Evolutionary conservation across 2,797 vertebrate genomes (phyloP).

Genomic region (Leuciscus waleckii): DNA sequence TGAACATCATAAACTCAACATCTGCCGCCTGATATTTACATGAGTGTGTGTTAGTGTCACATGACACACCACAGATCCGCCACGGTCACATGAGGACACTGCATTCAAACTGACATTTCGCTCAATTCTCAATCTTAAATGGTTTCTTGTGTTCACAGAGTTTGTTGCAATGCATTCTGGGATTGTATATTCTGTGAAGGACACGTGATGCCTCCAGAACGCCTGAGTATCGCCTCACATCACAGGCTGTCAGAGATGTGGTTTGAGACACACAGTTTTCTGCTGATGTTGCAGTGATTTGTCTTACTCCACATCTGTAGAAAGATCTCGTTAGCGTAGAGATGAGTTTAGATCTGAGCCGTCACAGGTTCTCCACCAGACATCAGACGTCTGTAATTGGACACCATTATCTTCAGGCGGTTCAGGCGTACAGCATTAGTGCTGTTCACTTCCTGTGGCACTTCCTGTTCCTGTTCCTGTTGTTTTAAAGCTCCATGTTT

Average conservation of each 20-base stretch:
- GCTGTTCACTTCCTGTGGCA: neutral
- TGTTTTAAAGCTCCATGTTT: no score
- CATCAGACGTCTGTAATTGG: conserved; percentile 13
- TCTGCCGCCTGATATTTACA: neutral
- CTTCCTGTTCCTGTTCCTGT: neutral
- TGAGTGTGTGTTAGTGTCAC: no score
- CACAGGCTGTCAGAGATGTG: neutral
- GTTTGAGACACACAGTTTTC: neutral
- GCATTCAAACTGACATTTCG: neutral
- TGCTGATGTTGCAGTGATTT: neutral
- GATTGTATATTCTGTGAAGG: neutral
- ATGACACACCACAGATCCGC: neutral
- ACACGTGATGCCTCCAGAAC: no score
- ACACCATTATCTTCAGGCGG: conserved; percentile 43
- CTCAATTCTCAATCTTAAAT: neutral
- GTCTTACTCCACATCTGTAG: neutral
- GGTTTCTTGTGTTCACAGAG: no score
- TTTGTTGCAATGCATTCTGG: neutral
- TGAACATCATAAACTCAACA: conserved; percentile 31
- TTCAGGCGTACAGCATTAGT: neutral
- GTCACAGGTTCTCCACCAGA: neutral
- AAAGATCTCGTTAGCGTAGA: neutral
- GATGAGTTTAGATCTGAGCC: neutral
- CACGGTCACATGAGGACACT: neutral
- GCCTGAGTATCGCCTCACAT: no score